A percentile compares a stretch with the other conserved stretches of the same genome.
phyloP scores from a whole-genome alignment of 2,797 vertebrate species.

The Myotis findleyi region DNA sequence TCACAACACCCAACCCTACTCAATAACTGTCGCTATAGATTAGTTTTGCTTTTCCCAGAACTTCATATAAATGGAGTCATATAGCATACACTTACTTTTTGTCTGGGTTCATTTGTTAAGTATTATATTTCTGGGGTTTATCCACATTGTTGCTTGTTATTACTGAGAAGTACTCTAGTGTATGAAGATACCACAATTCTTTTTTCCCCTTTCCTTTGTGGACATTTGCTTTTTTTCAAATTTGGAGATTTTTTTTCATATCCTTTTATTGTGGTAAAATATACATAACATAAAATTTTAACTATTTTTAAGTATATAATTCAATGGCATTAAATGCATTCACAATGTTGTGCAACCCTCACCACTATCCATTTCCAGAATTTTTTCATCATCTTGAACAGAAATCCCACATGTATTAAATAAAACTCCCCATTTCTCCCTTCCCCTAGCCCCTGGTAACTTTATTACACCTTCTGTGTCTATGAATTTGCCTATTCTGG shows the following conservation, averaged over 20 bases:
- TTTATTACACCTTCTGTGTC: not conserved
- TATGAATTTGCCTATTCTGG: not conserved
- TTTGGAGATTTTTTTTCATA: not conserved
- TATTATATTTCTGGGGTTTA: not conserved
- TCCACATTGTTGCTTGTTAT: not conserved
- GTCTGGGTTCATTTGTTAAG: not conserved
- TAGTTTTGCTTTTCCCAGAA: not conserved
- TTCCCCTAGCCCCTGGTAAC: not conserved
- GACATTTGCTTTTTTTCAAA: not conserved
- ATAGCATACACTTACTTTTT: not conserved
- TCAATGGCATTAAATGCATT: not conserved
- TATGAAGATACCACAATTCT: not conserved
- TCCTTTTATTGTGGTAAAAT: not conserved
- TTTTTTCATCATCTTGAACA: not conserved
- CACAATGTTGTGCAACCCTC: not conserved
- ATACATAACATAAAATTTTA: not conserved
- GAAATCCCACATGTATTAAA: not conserved
- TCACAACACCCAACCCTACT: not conserved
- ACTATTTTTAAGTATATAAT: not conserved
- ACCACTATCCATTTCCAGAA: not conserved
- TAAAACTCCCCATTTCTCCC: not conserved
- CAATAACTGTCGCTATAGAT: not conserved
- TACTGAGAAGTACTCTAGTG: not conserved
- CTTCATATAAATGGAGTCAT: not conserved
- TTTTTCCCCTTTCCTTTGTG: not conserved